Evolutionary conservation across 2,888 invertebrate genomes (phyloP).

Genomic region (Apotomis turbidana): DNA sequence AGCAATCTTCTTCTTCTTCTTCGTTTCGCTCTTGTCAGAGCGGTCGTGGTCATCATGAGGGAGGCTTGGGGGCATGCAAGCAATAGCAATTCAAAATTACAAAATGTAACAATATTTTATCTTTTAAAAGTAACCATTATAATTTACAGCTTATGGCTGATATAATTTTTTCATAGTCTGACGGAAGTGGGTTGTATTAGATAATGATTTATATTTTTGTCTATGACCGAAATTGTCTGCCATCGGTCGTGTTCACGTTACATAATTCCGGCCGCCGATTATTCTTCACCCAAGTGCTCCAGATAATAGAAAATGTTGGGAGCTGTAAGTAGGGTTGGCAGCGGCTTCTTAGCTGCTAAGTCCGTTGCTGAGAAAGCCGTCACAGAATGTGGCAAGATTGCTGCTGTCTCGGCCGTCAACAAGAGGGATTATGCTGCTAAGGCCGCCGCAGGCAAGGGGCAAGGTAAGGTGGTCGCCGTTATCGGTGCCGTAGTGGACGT

Average conservation of each 20-base stretch:
- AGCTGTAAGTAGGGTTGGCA: conserved; percentile 84
- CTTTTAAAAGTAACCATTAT: neutral
- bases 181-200: conserved; percentile 37
- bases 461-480: conserved; percentile 94
- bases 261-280: conserved; percentile 71
- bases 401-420: conserved; percentile 69
- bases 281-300: conserved; percentile 60
- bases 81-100: too few species aligned
- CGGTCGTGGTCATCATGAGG: too few species aligned
- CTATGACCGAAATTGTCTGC: conserved; percentile 43
- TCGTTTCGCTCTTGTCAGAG: too few species aligned
- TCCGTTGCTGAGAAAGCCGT: conserved; percentile 83
- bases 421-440: conserved; percentile 67
- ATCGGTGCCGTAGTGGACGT: conserved; percentile 99
- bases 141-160: conserved; percentile 9
- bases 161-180: conserved; percentile 12
- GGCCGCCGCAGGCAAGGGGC: conserved; percentile 58
- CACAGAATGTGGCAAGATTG: conserved; percentile 83
- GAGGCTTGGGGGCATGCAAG: too few species aligned
- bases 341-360: conserved; percentile 85
- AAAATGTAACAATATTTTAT: neutral
- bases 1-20: too few species aligned
- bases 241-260: conserved; percentile 53
- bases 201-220: conserved; percentile 39
- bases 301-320: conserved; percentile 82